Conservation (phyloP, 2,888 invertebrate species). For the Panzeria rudis region DNA sequence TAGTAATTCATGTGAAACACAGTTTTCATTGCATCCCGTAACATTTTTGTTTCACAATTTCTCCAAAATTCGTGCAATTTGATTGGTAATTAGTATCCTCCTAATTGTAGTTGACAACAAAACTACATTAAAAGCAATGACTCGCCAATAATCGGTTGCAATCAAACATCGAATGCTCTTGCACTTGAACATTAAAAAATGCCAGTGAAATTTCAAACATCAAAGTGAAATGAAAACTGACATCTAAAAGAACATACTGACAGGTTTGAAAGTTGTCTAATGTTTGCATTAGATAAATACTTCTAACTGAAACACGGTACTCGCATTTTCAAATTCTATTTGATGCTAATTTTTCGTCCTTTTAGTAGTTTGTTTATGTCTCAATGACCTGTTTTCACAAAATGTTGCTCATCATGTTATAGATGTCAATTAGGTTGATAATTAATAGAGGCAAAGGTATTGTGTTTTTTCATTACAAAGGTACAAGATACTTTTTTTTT, state of each 20-base stretch:
- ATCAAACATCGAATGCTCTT: conserved; percentile 7
- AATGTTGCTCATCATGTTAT: conserved; percentile 21
- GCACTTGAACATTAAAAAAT: not conserved
- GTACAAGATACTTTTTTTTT: too few relatives aligned
- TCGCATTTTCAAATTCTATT: not conserved
- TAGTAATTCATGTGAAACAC: not conserved
- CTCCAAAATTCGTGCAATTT: not conserved
- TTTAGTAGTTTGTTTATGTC: not conserved
- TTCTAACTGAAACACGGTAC: not conserved
- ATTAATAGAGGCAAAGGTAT: not conserved
- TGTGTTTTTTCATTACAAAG: too few relatives aligned
- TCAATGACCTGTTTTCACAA: not conserved
- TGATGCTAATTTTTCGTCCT: not conserved
- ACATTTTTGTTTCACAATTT: too few relatives aligned
- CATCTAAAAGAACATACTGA: conserved; percentile 2
- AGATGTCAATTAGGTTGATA: conserved; percentile 5
- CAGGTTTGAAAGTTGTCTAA: conserved; percentile 2
- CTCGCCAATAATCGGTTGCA: not conserved
- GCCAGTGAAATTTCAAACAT: not conserved
- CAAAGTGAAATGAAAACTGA: conserved; percentile 9
- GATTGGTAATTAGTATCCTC: conserved; percentile 40
- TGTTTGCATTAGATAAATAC: not conserved
- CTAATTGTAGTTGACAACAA: conserved; percentile 19
- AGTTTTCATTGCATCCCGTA: not conserved
- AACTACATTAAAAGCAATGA: conserved; percentile 22